Evolutionary conservation across 1,140 invertebrate species (phyloP).

Genomic region (Zaprionus capensis): DNA sequence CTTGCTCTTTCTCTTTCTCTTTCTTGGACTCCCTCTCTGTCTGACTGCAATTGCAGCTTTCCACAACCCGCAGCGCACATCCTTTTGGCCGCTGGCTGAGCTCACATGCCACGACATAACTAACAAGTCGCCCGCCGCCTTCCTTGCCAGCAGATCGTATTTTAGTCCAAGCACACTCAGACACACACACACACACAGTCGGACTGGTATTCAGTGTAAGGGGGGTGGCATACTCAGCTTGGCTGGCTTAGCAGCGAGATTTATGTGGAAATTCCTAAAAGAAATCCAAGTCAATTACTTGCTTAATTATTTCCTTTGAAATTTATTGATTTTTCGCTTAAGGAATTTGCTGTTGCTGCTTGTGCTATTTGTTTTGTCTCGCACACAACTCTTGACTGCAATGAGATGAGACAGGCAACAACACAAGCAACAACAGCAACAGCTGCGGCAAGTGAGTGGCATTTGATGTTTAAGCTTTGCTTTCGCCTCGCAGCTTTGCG

Average conservation of each 20-base stretch:
- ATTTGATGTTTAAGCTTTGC: slow-evolving; percentile 55
- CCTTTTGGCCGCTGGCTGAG: slow-evolving; percentile 36
- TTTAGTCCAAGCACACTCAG: slow-evolving; percentile 28
- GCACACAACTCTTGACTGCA: slow-evolving; percentile 37
- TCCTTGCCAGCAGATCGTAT: slow-evolving; percentile 45
- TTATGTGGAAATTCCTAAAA: slow-evolving; percentile 83
- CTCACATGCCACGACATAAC: slow-evolving; percentile 54
- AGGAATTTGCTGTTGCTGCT: slow-evolving; percentile 59
- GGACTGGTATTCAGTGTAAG: slow-evolving; percentile 20
- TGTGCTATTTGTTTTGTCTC: slow-evolving; percentile 68
- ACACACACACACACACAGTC: slow-evolving; percentile 17
- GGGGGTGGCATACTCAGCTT: neutral
- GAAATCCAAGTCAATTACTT: slow-evolving; percentile 84
- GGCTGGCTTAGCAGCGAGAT: slow-evolving; percentile 72
- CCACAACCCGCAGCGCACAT: slow-evolving; percentile 31
- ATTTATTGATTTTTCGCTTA: slow-evolving; percentile 78
- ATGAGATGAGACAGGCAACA: slow-evolving; percentile 49
- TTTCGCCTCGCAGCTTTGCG: slow-evolving; percentile 20
- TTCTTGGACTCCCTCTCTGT: neutral
- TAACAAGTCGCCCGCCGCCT: slow-evolving; percentile 38
- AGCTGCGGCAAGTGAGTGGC: slow-evolving; percentile 37
- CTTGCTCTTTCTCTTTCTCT: slow-evolving; percentile 6
- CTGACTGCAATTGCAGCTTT: slow-evolving; percentile 35
- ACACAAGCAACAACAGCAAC: slow-evolving; percentile 20
- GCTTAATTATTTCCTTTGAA: slow-evolving; percentile 84